phyloP scores from a whole-genome alignment of 92 coral and sea anemone species.

The Actinernus sp. region DNA sequence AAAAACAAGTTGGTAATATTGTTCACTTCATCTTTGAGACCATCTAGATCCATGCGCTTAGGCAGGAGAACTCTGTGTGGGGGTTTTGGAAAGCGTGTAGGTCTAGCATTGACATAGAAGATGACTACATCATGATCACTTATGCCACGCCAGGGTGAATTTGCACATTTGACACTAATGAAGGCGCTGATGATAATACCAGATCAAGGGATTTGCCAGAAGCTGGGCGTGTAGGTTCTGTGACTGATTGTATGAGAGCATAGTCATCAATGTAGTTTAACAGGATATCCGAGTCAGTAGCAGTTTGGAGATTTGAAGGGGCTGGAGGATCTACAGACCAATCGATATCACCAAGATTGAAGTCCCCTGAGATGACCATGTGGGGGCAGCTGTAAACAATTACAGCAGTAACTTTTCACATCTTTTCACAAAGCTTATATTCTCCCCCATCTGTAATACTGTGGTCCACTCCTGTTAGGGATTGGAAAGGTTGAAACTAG shows the following conservation, averaged over 20 bases:
- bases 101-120: too few species aligned
- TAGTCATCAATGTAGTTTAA: slow-evolving; percentile 1
- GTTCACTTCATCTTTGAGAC: slow-evolving; percentile 23
- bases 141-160: slow-evolving; percentile 45
- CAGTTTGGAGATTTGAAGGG: slow-evolving; percentile 3
- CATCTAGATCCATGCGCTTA: slow-evolving; percentile 17
- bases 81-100: slow-evolving; percentile 13
- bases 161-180: slow-evolving; percentile 31
- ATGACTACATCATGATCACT: slow-evolving; percentile 47
- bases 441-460: too few species aligned
- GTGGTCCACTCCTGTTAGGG: too few species aligned
- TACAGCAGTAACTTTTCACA: too few species aligned
- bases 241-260: slow-evolving; percentile 23
- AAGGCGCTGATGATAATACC: slow-evolving; percentile 45
- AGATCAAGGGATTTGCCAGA: slow-evolving; percentile 43
- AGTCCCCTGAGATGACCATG: slow-evolving; percentile 43
- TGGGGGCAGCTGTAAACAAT: too few species aligned
- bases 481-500: too few species aligned
- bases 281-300: slow-evolving; percentile 27
- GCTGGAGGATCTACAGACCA: slow-evolving; percentile 43
- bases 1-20: neutral
- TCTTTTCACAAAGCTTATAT: too few species aligned
- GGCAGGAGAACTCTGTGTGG: slow-evolving; percentile 26
- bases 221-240: slow-evolving; percentile 49
- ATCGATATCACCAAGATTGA: slow-evolving; percentile 38